phyloP scores from a whole-genome alignment of 2,888 invertebrate species.

The Helleia helle region DNA sequence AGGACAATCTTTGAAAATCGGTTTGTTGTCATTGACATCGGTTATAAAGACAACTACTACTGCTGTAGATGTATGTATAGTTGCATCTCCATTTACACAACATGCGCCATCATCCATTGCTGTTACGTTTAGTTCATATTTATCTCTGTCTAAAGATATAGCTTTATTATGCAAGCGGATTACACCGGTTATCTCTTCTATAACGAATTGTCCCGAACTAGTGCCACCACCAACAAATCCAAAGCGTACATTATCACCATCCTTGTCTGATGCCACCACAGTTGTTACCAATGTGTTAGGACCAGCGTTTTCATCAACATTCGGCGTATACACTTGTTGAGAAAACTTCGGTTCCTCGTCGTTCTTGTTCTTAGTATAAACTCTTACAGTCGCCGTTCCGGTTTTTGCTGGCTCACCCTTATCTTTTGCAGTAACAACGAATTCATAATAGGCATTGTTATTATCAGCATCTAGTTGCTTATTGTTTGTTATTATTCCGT shows the following conservation, averaged over 20 bases:
- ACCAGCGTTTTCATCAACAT: constrained; percentile 96
- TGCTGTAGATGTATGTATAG: constrained; percentile 94
- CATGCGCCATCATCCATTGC: constrained; percentile 98
- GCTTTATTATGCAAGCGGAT: constrained; percentile 91
- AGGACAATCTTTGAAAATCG: constrained; percentile 94
- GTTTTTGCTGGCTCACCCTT: constrained; percentile 95
- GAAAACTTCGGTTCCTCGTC: constrained; percentile 98
- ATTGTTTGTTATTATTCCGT: constrained; percentile 93
- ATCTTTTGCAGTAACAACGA: constrained; percentile 94
- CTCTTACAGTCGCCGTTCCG: constrained; percentile 93
- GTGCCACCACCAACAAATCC: constrained; percentile 93
- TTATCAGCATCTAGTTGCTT: constrained; percentile 96
- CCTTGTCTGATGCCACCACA: constrained; percentile 97
- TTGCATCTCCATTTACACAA: constrained; percentile 90
- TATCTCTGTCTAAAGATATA: constrained; percentile 91
- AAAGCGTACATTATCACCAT: constrained; percentile 96
- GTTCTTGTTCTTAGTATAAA: constrained; percentile 98
- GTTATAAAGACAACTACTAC: constrained; percentile 97
- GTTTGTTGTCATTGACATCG: constrained; percentile 97
- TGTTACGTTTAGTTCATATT: constrained; percentile 96
- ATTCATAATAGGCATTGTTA: constrained; percentile 97
- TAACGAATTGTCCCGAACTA: constrained; percentile 93
- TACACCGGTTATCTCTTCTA: constrained; percentile 95
- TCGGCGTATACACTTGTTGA: constrained; percentile 96
- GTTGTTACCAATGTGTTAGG: constrained; percentile 96